Conservation (phyloP, 2,888 invertebrate species). For the Lordiphosa andalusiaca region DNA sequence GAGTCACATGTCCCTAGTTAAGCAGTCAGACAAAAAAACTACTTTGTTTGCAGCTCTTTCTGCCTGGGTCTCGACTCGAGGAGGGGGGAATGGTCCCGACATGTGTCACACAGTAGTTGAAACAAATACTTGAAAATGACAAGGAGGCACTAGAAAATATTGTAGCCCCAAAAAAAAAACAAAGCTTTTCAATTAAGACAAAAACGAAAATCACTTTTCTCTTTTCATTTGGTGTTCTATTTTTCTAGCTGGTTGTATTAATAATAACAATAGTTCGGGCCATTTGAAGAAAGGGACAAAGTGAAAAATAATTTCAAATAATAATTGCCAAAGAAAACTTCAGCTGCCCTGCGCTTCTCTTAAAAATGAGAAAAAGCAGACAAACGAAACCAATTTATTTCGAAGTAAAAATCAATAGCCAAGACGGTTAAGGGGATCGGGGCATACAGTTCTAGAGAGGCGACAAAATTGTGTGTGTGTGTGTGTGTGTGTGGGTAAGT, state of each 20-base stretch:
- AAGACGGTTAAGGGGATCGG: constrained; percentile 23
- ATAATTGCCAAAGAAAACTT: constrained; percentile 66
- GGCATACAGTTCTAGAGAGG: constrained; percentile 33
- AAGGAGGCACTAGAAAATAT: constrained; percentile 20
- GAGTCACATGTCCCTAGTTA: constrained; percentile 56
- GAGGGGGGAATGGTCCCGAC: constrained; percentile 29
- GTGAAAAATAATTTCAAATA: constrained; percentile 68
- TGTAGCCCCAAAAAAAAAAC: constrained; percentile 21
- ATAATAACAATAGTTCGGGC: constrained; percentile 57
- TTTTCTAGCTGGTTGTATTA: constrained; percentile 49
- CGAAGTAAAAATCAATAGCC: constrained; percentile 71
- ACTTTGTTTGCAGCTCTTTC: constrained; percentile 56
- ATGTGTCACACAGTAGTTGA: constrained; percentile 61
- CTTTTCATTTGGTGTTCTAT: constrained; percentile 57
- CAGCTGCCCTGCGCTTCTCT: constrained; percentile 26
- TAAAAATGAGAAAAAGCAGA: constrained; percentile 43
- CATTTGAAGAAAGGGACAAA: constrained; percentile 31
- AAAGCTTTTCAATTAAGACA: constrained; percentile 61
- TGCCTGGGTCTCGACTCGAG: not conserved
- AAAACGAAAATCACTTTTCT: constrained; percentile 31
- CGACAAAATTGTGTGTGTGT: constrained; percentile 38
- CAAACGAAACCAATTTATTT: constrained; percentile 75
- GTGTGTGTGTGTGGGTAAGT: constrained; percentile 26
- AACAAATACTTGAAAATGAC: constrained; percentile 54
- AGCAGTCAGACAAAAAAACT: constrained; percentile 45